Percentiles rank a stretch among this genome's conserved stretches.
Evolutionary conservation across 2,888 invertebrate genomes (phyloP).

Genomic region (Polyommatus icarus): DNA sequence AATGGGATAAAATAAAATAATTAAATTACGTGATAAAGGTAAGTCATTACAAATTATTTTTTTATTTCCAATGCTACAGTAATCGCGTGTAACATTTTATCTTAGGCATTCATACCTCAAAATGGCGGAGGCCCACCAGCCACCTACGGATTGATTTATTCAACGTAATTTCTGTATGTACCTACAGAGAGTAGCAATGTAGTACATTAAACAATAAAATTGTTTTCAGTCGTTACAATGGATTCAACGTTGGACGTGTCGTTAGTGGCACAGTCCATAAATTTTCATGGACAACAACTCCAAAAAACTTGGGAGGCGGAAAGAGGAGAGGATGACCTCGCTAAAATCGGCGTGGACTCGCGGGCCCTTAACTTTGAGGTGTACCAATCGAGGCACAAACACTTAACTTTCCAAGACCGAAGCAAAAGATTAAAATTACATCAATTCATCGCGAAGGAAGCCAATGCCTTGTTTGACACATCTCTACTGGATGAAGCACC

Average conservation of each 20-base stretch:
- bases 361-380: conserved; percentile 85
- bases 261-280: conserved; percentile 85
- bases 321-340: conserved; percentile 87
- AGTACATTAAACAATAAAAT: background rate
- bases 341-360: conserved; percentile 79
- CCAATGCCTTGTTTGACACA: conserved; percentile 86
- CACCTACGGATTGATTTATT: background rate
- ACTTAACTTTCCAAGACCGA: conserved; percentile 90
- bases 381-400: conserved; percentile 89
- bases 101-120: background rate
- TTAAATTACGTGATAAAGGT: background rate
- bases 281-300: conserved; percentile 92
- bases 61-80: background rate
- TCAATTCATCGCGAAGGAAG: conserved; percentile 93
- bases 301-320: conserved; percentile 94
- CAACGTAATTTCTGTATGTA: background rate
- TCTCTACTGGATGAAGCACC: conserved; percentile 73
- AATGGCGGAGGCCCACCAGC: conserved; percentile 26
- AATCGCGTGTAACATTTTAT: background rate
- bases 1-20: background rate
- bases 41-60: background rate
- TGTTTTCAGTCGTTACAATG: conserved; percentile 48
- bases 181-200: background rate
- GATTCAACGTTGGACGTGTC: conserved; percentile 73
- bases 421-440: conserved; percentile 91